Conservation (phyloP, 2,888 invertebrate genomes). For the Dasysyrphus albostriatus region DNA sequence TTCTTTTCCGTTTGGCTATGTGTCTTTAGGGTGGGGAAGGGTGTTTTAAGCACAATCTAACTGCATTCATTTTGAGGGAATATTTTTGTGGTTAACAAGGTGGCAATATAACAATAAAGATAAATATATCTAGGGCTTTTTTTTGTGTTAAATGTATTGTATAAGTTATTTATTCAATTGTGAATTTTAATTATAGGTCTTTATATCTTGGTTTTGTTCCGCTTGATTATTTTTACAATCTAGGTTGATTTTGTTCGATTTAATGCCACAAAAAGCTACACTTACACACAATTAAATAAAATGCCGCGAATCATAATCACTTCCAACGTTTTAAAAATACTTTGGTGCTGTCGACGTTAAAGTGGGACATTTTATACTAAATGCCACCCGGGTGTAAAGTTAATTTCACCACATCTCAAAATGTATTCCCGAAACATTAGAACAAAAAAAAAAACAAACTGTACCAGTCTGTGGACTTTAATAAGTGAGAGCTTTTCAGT, state of each 20-base stretch:
- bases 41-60: not conserved
- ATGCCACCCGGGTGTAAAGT: conserved; percentile 4
- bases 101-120: conserved; percentile 26
- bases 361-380: not conserved
- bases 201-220: conserved; percentile 12
- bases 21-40: not conserved
- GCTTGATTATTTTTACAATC: conserved; percentile 31
- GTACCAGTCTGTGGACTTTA: too few relatives aligned
- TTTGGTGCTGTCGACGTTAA: not conserved
- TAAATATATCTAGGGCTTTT: conserved; percentile 18
- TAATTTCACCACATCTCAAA: not conserved
- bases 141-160: conserved; percentile 8
- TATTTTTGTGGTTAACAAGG: conserved; percentile 28
- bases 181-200: not conserved
- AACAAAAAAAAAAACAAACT: too few relatives aligned
- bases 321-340: not conserved
- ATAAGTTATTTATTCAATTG: conserved; percentile 3
- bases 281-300: conserved; percentile 5
- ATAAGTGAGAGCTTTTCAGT: too few relatives aligned
- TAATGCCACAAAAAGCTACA: not conserved
- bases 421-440: too few relatives aligned
- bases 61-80: not conserved
- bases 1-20: conserved; percentile 7
- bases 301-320: conserved; percentile 16
- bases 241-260: not conserved